Evolutionary conservation across 2,113 vertebrate species (phyloP).

Genomic region (Syngnathus typhle): DNA sequence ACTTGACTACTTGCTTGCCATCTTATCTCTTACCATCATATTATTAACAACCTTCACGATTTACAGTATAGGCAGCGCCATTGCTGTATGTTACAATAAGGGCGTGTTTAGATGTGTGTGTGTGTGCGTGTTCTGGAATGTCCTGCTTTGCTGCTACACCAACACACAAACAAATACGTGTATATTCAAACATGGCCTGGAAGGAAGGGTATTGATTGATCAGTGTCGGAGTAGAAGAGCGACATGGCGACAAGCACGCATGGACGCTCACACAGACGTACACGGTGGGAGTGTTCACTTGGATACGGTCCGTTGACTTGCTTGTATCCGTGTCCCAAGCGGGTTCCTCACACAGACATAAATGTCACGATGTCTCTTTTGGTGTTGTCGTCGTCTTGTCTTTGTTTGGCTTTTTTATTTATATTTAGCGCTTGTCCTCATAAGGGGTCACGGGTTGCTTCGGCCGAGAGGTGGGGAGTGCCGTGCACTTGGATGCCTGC

Average conservation of each 20-base stretch:
- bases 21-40: constrained; percentile 11
- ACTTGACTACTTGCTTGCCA: constrained; percentile 3
- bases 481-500: too few relatives aligned
- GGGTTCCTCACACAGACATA: neutral
- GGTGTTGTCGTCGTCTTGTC: constrained; percentile 7
- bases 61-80: constrained; percentile 29
- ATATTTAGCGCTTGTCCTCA: too few relatives aligned
- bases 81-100: constrained; percentile 3
- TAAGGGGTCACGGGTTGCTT: too few relatives aligned
- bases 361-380: constrained; percentile 3
- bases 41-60: constrained; percentile 38
- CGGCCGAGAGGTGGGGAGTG: too few relatives aligned
- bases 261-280: neutral
- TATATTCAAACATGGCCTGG: constrained; percentile 10
- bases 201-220: constrained; percentile 33
- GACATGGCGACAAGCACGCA: constrained; percentile 1
- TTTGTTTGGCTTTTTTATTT: neutral
- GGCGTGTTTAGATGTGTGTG: neutral
- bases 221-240: constrained; percentile 19
- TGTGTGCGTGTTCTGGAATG: constrained; percentile 20
- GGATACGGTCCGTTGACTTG: constrained; percentile 26
- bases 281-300: constrained; percentile 1
- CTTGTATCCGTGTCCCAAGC: constrained; percentile 12
- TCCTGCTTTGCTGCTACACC: constrained; percentile 31
- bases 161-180: neutral